Base-by-base conservation (phyloP, 2,797 vertebrate genomes). In the Merluccius polli region DNA sequence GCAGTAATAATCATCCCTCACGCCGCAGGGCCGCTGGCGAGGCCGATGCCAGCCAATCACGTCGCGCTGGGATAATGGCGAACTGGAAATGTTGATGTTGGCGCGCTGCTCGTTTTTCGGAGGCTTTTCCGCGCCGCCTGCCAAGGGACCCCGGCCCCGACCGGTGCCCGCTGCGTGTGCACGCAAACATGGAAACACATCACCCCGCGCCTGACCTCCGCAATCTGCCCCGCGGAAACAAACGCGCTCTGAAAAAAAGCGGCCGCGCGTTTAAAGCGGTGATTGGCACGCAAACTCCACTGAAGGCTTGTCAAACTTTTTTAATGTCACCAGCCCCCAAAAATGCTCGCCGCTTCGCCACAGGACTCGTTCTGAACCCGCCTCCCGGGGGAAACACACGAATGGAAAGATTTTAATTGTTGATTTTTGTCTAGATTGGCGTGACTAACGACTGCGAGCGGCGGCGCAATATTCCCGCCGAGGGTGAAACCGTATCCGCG, bases 161-260 rank as follows among this genome's bases (percentile, higher is more conserved):
- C 78, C 80, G 12, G 38, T 84, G 80, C 78, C 78, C 78, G 33
- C 77, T 32, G 30, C 71, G 68, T 77, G 72, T 70, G 77, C 75
- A 80, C 79, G 81, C 83, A 88, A 88, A 89, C 87, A 88, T 84
- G 89, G 87, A 89, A 92, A 91, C 86, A 78, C 76, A 80, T 84
- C 77, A 83, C 82, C 81, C 68, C 7, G 36, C 24, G 73, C 78
- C 36, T 87, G 89, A 89, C 83, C 82, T 69, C 70, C 76, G 69
- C 73, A 79, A 81, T 75, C 65, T 81, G 11, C 77, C 77, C 80
- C 72, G 80, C 71, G 83, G 89, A 59, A 82, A 65, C 80, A 75
- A 69, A 81, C 63, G 78, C n/a, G n/a, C n/a, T 35, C 65, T 29
- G 29, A 30, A 21, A 78, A 73, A 65, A 31, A 31, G 21, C 4